Conservation (phyloP, 2,113 vertebrate genomes). For the Poeciliopsis turrubarensis region DNA sequence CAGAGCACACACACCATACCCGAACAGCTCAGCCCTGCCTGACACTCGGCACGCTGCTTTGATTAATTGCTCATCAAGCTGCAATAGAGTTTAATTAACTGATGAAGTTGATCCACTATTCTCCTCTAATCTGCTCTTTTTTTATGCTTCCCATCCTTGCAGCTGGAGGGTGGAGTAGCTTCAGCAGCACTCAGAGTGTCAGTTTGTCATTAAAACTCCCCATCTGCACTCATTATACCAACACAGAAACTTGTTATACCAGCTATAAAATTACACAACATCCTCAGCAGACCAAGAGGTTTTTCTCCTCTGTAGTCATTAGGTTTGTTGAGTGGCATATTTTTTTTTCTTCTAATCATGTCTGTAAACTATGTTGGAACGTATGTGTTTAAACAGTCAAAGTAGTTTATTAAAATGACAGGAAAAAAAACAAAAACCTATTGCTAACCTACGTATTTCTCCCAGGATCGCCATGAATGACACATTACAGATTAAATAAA, state of each 20-base stretch:
- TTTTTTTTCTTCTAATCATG: conserved; percentile 10
- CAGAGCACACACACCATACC: conserved; percentile 41
- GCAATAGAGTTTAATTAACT: conserved; percentile 84
- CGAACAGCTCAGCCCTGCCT: conserved; percentile 67
- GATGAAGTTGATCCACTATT: conserved; percentile 76
- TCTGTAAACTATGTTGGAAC: conserved; percentile 32
- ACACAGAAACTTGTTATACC: conserved; percentile 41
- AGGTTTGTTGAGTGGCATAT: background rate
- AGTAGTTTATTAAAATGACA: background rate
- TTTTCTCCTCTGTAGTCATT: conserved; percentile 35
- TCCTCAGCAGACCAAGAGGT: conserved; percentile 31
- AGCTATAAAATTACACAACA: conserved; percentile 45
- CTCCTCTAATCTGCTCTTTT: conserved; percentile 66
- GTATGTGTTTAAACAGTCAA: conserved; percentile 24
- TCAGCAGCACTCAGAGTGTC: conserved; percentile 54
- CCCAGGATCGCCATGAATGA: conserved; percentile 36
- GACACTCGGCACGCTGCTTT: conserved; percentile 70
- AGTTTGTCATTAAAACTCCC: conserved; percentile 61
- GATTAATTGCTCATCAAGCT: conserved; percentile 85
- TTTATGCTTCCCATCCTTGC: conserved; percentile 65
- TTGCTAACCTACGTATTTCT: background rate
- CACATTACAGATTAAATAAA: conserved; percentile 37
- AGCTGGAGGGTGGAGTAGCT: conserved; percentile 69
- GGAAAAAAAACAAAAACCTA: background rate
- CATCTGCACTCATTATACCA: conserved; percentile 67